Percentiles rank a stretch among this genome's conserved stretches.
These are phyloP conservation scores for Balaeniceps rex DNA, from an alignment of 2,113 vertebrate species.

Conservation along the genomic window DNA sequence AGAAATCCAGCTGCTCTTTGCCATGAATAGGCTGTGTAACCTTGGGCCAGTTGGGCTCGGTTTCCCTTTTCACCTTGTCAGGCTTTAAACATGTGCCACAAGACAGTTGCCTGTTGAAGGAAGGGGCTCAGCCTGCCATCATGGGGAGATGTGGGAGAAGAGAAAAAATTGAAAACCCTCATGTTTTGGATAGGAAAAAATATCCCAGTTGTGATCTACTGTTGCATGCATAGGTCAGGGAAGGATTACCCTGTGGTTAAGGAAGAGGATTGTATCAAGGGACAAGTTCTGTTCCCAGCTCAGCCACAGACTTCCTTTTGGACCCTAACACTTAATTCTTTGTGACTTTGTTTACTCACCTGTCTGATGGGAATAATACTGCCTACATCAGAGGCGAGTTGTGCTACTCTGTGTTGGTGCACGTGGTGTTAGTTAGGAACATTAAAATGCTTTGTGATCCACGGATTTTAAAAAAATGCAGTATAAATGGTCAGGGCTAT, in stretches of 20 bases:
- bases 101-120: neutral
- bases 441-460: slow-evolving; percentile 59
- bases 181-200: slow-evolving; percentile 28
- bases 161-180: neutral
- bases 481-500: slow-evolving; percentile 2
- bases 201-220: slow-evolving; percentile 16
- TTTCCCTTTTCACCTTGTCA: neutral
- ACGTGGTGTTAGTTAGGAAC: slow-evolving; percentile 48
- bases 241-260: neutral
- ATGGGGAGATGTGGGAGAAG: neutral
- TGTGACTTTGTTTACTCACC: slow-evolving; percentile 63
- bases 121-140: neutral
- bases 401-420: slow-evolving; percentile 26
- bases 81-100: neutral
- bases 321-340: slow-evolving; percentile 56
- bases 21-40: neutral
- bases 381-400: slow-evolving; percentile 35
- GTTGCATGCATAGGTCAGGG: neutral
- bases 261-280: slow-evolving; percentile 48
- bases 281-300: slow-evolving; percentile 36
- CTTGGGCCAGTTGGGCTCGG: neutral
- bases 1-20: neutral
- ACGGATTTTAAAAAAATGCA: neutral
- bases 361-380: slow-evolving; percentile 36
- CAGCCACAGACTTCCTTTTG: slow-evolving; percentile 50